These are phyloP conservation scores for Atethmia centrago DNA, from an alignment of 2,888 invertebrate species.

Conservation along the genomic window DNA sequence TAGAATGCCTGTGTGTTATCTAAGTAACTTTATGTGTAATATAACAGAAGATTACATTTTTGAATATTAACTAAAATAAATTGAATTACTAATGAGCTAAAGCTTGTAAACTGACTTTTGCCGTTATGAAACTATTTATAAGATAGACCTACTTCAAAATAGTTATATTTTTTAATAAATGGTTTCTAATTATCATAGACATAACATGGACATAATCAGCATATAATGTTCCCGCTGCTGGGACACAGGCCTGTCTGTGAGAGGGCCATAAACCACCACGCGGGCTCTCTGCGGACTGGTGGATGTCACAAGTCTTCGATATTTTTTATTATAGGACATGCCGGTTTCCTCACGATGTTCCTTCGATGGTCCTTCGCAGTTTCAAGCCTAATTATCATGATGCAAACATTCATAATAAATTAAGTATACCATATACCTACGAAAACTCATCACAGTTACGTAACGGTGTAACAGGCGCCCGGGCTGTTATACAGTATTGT, in stretches of 20 bases:
- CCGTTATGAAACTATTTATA: background rate
- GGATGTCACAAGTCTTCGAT: no score
- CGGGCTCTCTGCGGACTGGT: no score
- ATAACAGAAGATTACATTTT: background rate
- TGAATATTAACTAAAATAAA: background rate
- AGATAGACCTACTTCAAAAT: background rate
- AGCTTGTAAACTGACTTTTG: background rate
- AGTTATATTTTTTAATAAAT: background rate
- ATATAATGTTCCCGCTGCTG: no score
- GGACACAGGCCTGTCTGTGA: no score
- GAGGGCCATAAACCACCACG: no score
- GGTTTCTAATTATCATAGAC: background rate
- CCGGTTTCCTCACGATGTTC: no score
- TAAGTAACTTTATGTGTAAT: background rate
- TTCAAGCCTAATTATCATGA: no score
- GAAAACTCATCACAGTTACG: background rate
- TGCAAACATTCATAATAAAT: background rate
- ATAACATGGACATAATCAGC: no score
- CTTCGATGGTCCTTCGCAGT: no score
- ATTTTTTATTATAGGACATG: no score
- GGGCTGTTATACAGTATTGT: constrained; percentile 73
- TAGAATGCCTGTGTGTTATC: constrained; percentile 17
- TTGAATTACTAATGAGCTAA: no score
- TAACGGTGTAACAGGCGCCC: constrained; percentile 64
- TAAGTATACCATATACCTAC: background rate